A percentile compares a stretch with the other conserved stretches of the same genome.
Evolutionary conservation across 2,888 invertebrate genomes (phyloP).

Genomic region (Palloptera scutellata): DNA sequence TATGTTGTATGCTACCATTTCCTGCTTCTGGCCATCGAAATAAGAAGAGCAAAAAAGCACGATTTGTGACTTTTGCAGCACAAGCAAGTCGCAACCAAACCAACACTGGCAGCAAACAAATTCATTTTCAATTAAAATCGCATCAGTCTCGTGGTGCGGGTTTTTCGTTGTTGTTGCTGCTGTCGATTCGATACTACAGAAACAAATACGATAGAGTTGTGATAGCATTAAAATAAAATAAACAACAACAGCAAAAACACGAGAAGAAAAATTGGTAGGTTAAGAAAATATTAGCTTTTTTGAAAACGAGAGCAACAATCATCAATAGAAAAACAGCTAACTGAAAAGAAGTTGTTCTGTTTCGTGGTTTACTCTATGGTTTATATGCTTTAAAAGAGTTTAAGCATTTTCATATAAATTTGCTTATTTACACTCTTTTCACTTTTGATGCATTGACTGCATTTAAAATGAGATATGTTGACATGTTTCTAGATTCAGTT

Average conservation of each 20-base stretch:
- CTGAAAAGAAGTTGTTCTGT: not conserved
- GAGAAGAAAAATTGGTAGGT: too few relatives aligned
- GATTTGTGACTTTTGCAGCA: constrained; percentile 37
- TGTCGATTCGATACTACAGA: not conserved
- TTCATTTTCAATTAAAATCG: constrained; percentile 63
- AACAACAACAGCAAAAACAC: too few relatives aligned
- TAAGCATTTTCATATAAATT: not conserved
- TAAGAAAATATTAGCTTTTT: too few relatives aligned
- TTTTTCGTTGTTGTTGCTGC: not conserved
- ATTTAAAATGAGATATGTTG: too few relatives aligned
- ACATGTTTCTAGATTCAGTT: too few relatives aligned
- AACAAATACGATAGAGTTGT: not conserved
- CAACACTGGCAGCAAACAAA: constrained; percentile 50
- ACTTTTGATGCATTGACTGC: too few relatives aligned
- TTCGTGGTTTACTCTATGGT: not conserved
- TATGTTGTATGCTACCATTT: constrained; percentile 20
- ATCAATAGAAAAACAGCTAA: not conserved
- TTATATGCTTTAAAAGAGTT: not conserved
- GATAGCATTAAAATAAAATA: too few relatives aligned
- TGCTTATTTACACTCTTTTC: too few relatives aligned
- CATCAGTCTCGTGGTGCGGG: constrained; percentile 48
- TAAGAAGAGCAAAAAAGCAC: not conserved
- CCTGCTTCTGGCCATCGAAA: not conserved
- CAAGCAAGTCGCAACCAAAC: constrained; percentile 13
- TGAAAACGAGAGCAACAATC: not conserved